These are phyloP conservation scores for Octomys mimax DNA, from an alignment of 2,797 vertebrate genomes.

Conservation along the genomic window DNA sequence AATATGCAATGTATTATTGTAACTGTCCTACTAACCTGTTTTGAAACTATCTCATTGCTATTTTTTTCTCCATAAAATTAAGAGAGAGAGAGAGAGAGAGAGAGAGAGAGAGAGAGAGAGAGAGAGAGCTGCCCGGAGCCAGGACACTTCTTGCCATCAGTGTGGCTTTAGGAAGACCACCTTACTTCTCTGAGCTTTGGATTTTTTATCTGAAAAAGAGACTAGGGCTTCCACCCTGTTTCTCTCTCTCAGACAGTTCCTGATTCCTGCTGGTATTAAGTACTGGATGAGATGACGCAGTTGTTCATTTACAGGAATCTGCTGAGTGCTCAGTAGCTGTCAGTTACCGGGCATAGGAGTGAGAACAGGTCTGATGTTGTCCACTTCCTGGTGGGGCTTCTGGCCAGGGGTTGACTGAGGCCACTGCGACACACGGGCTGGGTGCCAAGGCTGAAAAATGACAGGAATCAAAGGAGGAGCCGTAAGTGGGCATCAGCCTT, in stretches of 20 bases:
- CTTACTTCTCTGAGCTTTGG: neutral
- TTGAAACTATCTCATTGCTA: no score
- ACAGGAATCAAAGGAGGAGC: neutral
- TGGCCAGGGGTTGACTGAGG: neutral
- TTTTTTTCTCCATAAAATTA: no score
- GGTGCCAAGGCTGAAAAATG: neutral
- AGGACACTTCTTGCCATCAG: neutral
- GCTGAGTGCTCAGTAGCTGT: neutral
- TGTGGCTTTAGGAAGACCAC: neutral
- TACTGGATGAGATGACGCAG: no score
- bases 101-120: neutral
- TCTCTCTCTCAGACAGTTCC: neutral
- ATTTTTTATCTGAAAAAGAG: slow-evolving; percentile 17
- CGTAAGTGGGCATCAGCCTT: neutral
- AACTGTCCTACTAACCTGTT: no score
- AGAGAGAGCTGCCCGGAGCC: neutral
- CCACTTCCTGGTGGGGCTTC: neutral
- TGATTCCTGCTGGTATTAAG: neutral
- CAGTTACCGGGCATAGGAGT: neutral
- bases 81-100: neutral
- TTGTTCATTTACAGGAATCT: neutral
- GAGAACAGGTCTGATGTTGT: neutral
- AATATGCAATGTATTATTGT: no score
- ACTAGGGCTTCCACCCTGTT: neutral
- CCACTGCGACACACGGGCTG: neutral